Conservation (phyloP, 2,113 vertebrate species). For the Shinisaurus crocodilurus region DNA sequence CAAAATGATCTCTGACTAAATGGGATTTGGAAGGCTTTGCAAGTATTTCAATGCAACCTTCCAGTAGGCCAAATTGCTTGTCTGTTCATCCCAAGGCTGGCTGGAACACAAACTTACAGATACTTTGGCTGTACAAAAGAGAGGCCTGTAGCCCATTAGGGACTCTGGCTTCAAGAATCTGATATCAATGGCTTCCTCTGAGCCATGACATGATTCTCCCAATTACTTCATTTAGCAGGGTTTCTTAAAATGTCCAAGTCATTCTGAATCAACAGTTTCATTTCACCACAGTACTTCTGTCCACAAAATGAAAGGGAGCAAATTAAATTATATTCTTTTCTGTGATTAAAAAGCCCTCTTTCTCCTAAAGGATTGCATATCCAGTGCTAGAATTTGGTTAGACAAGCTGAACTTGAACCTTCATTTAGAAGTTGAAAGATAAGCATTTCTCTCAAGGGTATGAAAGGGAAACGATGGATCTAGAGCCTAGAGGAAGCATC, state of each 20-base stretch:
- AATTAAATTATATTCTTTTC: conserved; percentile 1
- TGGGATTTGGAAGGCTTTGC: background rate
- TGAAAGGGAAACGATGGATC: conserved; percentile 12
- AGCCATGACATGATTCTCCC: background rate
- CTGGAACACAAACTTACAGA: conserved; percentile 17
- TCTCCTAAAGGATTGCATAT: conserved; percentile 26
- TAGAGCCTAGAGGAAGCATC: conserved; percentile 42
- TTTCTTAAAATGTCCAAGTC: background rate
- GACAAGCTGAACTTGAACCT: conserved; percentile 31
- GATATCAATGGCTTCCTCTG: conserved; percentile 29
- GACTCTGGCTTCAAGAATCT: conserved; percentile 4
- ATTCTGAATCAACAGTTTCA: conserved; percentile 12
- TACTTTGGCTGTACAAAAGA: conserved; percentile 7
- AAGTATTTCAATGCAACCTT: conserved; percentile 7
- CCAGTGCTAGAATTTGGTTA: background rate
- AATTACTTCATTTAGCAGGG: background rate
- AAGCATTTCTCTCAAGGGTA: conserved; percentile 31
- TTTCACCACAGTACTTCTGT: background rate
- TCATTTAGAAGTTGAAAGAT: conserved; percentile 45
- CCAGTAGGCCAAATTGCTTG: conserved; percentile 16
- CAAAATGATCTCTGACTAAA: conserved; percentile 5
- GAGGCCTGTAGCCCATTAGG: background rate
- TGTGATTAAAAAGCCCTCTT: background rate
- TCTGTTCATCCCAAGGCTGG: conserved; percentile 13
- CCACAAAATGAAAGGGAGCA: background rate